Evolutionary conservation across 2,888 invertebrate genomes (phyloP).

Genomic region (Lottia scabra): DNA sequence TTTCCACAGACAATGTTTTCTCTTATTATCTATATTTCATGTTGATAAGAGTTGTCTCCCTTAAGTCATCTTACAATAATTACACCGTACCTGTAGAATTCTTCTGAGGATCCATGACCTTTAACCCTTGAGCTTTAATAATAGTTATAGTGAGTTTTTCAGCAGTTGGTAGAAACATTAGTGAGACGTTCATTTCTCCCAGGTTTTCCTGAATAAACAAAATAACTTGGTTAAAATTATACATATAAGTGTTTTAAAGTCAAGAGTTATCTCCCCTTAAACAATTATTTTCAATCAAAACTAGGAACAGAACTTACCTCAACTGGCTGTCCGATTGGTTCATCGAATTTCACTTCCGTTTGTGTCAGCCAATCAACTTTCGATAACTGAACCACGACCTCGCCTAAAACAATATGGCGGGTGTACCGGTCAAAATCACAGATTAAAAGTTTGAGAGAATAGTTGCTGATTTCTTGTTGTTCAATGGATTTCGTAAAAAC

Average conservation of each 20-base stretch:
- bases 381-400: slow-evolving; percentile 38
- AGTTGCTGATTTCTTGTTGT: slow-evolving; percentile 34
- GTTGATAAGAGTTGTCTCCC: too few relatives aligned
- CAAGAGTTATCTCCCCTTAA: too few relatives aligned
- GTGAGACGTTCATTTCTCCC: slow-evolving; percentile 47
- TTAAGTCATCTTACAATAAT: too few relatives aligned
- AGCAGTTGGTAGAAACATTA: slow-evolving; percentile 57
- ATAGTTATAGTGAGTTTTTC: slow-evolving; percentile 56
- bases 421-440: slow-evolving; percentile 58
- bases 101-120: slow-evolving; percentile 43
- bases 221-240: too few relatives aligned
- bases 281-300: too few relatives aligned
- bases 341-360: slow-evolving; percentile 36
- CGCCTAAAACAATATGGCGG: slow-evolving; percentile 52
- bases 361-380: slow-evolving; percentile 35
- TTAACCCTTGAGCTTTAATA: slow-evolving; percentile 43
- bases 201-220: slow-evolving; percentile 47
- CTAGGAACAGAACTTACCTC: too few relatives aligned
- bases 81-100: slow-evolving; percentile 42
- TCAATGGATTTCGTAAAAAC: slow-evolving; percentile 41
- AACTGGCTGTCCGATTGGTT: slow-evolving; percentile 38
- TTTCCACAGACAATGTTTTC: too few relatives aligned
- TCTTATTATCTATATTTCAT: too few relatives aligned
- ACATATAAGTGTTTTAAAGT: too few relatives aligned
- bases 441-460: slow-evolving; percentile 46